phyloP scores from a whole-genome alignment of 2,797 vertebrate genomes.

The Pantherophis vulpinus region DNA sequence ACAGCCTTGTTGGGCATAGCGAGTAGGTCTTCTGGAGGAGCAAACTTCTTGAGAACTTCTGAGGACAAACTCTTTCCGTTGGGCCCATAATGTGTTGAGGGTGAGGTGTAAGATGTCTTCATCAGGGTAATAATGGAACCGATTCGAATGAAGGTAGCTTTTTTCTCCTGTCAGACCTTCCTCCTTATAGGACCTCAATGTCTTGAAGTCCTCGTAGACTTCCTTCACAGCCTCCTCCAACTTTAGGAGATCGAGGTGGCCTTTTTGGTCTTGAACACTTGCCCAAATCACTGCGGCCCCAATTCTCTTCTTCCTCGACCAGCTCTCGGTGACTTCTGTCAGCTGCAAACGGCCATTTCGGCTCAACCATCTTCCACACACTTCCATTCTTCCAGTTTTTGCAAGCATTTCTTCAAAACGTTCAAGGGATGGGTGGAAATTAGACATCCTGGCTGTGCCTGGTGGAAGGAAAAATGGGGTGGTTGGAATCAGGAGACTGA shows the following conservation, averaged over 20 bases:
- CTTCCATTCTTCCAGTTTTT: neutral
- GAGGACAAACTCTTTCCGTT: neutral
- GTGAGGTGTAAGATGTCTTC: neutral
- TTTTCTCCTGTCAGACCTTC: neutral
- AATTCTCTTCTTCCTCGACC: neutral
- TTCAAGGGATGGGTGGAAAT: neutral
- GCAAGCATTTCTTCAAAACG: neutral
- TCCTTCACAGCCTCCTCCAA: neutral
- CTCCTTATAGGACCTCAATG: neutral
- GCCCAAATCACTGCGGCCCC: neutral
- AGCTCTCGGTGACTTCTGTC: neutral
- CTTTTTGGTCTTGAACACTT: neutral
- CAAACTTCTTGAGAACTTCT: neutral
- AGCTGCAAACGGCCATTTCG: neutral
- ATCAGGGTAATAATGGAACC: neutral
- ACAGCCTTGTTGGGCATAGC: neutral
- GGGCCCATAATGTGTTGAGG: neutral
- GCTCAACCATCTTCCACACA: neutral
- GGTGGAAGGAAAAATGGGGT: too few species aligned
- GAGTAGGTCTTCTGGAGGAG: neutral
- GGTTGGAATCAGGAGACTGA: neutral
- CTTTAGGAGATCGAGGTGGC: neutral
- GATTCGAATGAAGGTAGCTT: neutral
- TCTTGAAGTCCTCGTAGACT: neutral
- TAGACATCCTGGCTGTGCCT: neutral